Conservation (phyloP, 2,113 vertebrate species). For the Phalacrocorax aristotelis region DNA sequence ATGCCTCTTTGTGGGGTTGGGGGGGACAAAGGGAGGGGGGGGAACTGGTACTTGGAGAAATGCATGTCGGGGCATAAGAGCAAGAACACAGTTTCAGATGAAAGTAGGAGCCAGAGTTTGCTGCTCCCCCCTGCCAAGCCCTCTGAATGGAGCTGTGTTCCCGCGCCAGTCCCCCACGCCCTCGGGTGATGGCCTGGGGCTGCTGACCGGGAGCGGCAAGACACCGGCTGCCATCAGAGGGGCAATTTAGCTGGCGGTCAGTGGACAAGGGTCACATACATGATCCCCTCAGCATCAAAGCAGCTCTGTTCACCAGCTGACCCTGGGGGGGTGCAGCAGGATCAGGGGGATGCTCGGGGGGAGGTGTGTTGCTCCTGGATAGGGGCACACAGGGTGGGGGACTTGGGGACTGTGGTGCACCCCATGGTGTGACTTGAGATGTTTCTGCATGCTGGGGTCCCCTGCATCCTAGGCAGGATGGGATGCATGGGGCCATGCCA, state of each 20-base stretch:
- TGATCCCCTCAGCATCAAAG: not conserved
- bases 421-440: not conserved
- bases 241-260: not conserved
- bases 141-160: constrained; percentile 56
- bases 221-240: not conserved
- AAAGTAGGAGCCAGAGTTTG: not conserved
- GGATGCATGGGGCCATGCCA: accelerated
- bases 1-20: not conserved
- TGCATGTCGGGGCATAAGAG: not conserved
- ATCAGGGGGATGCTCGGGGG: accelerated
- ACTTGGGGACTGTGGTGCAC: not conserved
- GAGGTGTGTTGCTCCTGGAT: accelerated
- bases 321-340: accelerated
- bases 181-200: not conserved
- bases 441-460: accelerated
- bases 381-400: not conserved
- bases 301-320: not conserved
- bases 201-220: not conserved
- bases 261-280: not conserved
- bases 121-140: accelerated
- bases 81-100: not conserved
- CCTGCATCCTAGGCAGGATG: not conserved
- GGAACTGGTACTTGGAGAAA: not conserved
- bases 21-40: not conserved
- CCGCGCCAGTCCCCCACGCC: accelerated